Conservation (phyloP, 2,113 vertebrate genomes). For the Callocephalon fimbriatum region DNA sequence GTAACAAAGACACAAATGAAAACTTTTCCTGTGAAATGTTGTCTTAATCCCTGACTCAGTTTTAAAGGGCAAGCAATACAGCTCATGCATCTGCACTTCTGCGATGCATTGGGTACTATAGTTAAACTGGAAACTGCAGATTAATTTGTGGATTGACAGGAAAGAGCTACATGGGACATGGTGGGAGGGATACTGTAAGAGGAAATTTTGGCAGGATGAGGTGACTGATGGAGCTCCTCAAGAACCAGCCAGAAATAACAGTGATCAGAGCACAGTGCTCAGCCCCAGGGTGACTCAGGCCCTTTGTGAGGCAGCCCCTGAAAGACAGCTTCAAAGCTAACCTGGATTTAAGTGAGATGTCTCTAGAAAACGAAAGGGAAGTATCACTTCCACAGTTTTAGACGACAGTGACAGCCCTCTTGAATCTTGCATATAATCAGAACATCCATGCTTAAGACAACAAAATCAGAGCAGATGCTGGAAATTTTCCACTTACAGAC, state of each 20-base stretch:
- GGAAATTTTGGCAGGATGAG: not conserved
- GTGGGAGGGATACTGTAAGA: not conserved
- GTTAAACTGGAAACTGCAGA: not conserved
- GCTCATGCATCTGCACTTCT: not conserved
- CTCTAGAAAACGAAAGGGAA: not conserved
- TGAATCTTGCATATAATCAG: not conserved
- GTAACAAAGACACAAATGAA: not conserved
- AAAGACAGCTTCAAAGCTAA: not conserved
- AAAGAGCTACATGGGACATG: not conserved
- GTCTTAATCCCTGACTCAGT: not conserved
- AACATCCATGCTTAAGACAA: not conserved
- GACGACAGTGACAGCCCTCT: not conserved
- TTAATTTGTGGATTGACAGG: not conserved
- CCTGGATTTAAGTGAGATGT: not conserved
- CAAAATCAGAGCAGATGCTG: not conserved
- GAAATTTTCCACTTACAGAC: not conserved
- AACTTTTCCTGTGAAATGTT: not conserved
- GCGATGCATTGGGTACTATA: not conserved
- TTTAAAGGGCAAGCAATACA: not conserved
- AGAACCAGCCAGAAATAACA: not conserved
- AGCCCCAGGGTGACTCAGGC: not conserved
- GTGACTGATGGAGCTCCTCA: not conserved
- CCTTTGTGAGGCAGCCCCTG: not conserved
- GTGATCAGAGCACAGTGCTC: not conserved
- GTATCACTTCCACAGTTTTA: not conserved